phyloP scores from a whole-genome alignment of 2,113 vertebrate species.

The Stegastes partitus region DNA sequence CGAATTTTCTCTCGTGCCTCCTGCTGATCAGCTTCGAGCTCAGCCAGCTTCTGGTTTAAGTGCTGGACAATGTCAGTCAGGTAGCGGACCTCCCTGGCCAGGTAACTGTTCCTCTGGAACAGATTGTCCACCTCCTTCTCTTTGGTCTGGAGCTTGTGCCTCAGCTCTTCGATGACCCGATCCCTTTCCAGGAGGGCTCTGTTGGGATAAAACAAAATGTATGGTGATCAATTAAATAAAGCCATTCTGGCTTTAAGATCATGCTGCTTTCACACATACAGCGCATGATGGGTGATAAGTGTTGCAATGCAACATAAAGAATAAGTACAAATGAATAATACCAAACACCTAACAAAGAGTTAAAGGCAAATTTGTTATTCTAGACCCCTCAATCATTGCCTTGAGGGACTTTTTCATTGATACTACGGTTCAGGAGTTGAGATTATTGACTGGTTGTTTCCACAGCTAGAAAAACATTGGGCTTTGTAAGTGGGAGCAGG shows the following conservation, averaged over 20 bases:
- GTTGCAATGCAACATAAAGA: too few species aligned
- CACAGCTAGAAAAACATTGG: too few species aligned
- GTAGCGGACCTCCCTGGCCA: constrained; percentile 58
- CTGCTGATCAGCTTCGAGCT: constrained; percentile 74
- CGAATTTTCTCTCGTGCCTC: constrained; percentile 66
- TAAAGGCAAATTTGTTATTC: too few species aligned
- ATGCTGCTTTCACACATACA: background rate
- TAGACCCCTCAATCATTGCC: too few species aligned
- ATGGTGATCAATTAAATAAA: background rate
- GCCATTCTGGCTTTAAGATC: background rate
- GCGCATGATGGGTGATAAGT: background rate
- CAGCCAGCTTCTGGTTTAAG: constrained; percentile 64
- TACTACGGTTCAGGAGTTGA: too few species aligned
- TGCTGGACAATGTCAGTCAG: constrained; percentile 64
- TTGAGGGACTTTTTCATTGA: too few species aligned
- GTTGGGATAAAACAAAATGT: background rate
- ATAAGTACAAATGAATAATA: too few species aligned
- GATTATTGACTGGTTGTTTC: too few species aligned
- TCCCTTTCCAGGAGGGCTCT: constrained; percentile 76
- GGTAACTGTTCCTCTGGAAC: constrained; percentile 71
- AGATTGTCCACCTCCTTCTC: constrained; percentile 68
- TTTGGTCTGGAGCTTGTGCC: constrained; percentile 62
- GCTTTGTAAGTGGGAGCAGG: too few species aligned
- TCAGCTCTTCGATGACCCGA: constrained; percentile 70
- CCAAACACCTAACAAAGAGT: too few species aligned